Evolutionary conservation across 2,888 invertebrate species (phyloP), one percentile per base, ranked within the genome.

Genomic region (Tenthredo notha): DNA sequence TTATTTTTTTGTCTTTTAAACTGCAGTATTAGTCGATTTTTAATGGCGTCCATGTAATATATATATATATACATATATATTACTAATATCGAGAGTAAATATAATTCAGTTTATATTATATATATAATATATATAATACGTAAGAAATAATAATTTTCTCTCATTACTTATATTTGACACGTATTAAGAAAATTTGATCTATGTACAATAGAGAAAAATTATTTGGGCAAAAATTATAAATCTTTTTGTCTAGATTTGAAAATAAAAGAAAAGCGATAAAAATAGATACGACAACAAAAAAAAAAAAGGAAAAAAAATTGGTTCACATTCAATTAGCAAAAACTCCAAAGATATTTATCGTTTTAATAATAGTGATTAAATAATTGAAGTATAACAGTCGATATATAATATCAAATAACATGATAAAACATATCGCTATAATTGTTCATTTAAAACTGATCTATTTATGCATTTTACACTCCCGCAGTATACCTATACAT

Each of bases 21-120:
- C 37, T 37, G 37, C 54, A 77, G 47, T 77, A 33, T 77, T 47
- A 77, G 54, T 74, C 72, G 29, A 77, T 21, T 77, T 77, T 47
- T 54, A 29, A 77, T 50, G 50, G 77, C 77, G 77, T 77, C 77
- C 77, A 77, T 77, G 77, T 77, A 77, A 77, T 77, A 77, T 77
- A 43, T 21, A 61, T 61, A 67, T 29, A 33, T 33, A 33, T 33
- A 33, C n/a, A 4, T 33, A 33, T 33, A n/a, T 33, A 33, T 4
- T 67, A 33, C 33, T 33, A 67, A 33, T 33, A 33, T 33, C 67
- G 67, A 67, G 67, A 67, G 33, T 67, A 18, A 67, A 67, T 61
- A 61, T 61, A 61, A 61, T 61, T 61, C 25, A 61, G 61, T 61
- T 61, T 61, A 61, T 25, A 61, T 50, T 50, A 25, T 61, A 61